Evolutionary conservation across 2,797 vertebrate genomes (phyloP).

Genomic region (Hydrophis major): DNA sequence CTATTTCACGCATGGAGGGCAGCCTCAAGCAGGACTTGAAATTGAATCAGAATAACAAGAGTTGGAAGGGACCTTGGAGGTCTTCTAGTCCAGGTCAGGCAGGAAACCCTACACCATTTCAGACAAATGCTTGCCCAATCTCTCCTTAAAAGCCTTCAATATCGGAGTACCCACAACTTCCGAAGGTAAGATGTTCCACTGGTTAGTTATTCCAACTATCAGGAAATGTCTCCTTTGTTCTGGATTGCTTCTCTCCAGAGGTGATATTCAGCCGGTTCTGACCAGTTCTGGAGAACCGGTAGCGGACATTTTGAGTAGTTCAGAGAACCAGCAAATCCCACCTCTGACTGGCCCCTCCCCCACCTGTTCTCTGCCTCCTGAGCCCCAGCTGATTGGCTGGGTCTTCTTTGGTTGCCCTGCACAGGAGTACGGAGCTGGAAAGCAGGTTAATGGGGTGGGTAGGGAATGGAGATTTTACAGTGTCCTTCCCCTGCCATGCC

Average conservation of each 20-base stretch:
- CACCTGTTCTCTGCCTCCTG: too few relatives aligned
- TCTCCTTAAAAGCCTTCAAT: not conserved
- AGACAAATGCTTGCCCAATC: not conserved
- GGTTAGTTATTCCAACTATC: not conserved
- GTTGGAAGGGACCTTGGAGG: not conserved
- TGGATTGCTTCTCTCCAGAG: not conserved
- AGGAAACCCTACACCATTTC: not conserved
- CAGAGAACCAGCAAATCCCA: too few relatives aligned
- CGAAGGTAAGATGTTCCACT: fast-evolving
- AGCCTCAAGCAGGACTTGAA: not conserved
- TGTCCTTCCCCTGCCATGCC: too few relatives aligned
- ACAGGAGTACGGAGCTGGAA: too few relatives aligned
- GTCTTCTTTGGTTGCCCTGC: too few relatives aligned
- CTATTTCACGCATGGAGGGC: not conserved
- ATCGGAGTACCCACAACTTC: not conserved
- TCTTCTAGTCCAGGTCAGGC: not conserved
- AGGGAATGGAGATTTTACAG: too few relatives aligned
- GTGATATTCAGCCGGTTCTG: too few relatives aligned
- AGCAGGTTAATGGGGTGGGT: too few relatives aligned
- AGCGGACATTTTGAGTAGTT: too few relatives aligned
- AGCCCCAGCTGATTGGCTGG: too few relatives aligned
- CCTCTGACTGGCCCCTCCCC: too few relatives aligned
- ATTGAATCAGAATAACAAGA: not conserved
- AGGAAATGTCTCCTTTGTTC: not conserved
- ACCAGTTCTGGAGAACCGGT: not conserved